A percentile compares a stretch with the other conserved stretches of the same genome.
Conservation (phyloP, 2,888 invertebrate genomes). For the Eupithecia vulgata region DNA sequence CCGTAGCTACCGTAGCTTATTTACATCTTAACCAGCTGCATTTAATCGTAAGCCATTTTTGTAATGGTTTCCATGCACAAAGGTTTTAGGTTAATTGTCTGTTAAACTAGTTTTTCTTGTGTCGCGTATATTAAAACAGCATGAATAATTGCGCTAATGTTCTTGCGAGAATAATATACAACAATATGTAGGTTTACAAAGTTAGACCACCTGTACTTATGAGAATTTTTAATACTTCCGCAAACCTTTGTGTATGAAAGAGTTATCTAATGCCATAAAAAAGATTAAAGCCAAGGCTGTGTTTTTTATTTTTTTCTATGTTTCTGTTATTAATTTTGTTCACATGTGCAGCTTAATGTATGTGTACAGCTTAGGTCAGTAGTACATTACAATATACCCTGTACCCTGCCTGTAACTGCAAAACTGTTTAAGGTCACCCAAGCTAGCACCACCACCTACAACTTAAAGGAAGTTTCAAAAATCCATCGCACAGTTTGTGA, state of each 20-base stretch:
- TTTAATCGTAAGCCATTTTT: background rate
- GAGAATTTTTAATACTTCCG: background rate
- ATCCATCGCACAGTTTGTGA: too few relatives aligned
- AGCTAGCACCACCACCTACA: too few relatives aligned
- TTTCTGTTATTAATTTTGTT: too few relatives aligned
- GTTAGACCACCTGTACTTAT: background rate
- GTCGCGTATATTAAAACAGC: background rate
- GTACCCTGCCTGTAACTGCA: too few relatives aligned
- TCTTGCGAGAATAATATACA: background rate
- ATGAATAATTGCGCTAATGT: slow-evolving; percentile 4
- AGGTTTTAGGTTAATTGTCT: slow-evolving; percentile 6
- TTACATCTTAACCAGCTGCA: background rate
- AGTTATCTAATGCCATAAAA: background rate
- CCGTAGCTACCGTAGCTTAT: too few relatives aligned
- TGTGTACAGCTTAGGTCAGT: too few relatives aligned
- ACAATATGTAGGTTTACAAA: background rate
- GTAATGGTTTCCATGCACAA: slow-evolving; percentile 12
- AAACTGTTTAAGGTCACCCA: too few relatives aligned
- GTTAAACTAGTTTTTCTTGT: slow-evolving; percentile 6
- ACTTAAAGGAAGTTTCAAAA: too few relatives aligned
- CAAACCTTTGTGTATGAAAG: background rate
- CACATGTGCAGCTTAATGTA: too few relatives aligned
- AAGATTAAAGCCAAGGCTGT: background rate
- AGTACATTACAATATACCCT: too few relatives aligned
- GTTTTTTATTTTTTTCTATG: too few relatives aligned